These are phyloP conservation scores for Ataeniobius toweri DNA, from an alignment of 2,797 vertebrate species.

Conservation along the genomic window DNA sequence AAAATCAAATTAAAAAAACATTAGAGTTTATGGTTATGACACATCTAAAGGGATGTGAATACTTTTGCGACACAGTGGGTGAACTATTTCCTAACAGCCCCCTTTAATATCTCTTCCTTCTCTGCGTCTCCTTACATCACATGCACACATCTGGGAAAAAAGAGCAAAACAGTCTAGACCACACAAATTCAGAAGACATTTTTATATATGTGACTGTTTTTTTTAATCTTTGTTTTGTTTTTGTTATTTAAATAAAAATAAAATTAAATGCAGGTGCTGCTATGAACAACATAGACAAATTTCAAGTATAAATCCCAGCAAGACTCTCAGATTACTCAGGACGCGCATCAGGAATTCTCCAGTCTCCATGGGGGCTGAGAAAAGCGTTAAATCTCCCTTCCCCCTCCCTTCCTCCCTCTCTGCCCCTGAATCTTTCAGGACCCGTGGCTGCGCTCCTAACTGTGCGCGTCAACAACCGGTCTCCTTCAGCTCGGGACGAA, in stretches of 20 bases:
- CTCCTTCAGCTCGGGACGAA: slow-evolving; percentile 55
- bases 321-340: slow-evolving; percentile 49
- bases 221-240: neutral
- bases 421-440: slow-evolving; percentile 18
- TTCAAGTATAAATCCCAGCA: slow-evolving; percentile 10
- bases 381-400: slow-evolving; percentile 9
- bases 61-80: neutral
- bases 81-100: too few species aligned
- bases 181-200: neutral
- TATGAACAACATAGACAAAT: slow-evolving; percentile 12
- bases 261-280: slow-evolving; percentile 2
- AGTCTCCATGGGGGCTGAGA: slow-evolving; percentile 32
- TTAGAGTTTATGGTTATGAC: neutral
- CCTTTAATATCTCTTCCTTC: neutral
- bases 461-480: slow-evolving; percentile 49
- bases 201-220: neutral
- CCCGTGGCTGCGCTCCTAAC: slow-evolving; percentile 32
- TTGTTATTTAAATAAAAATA: neutral
- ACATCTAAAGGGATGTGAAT: neutral
- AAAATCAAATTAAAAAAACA: neutral
- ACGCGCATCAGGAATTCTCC: slow-evolving; percentile 49
- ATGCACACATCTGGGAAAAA: neutral
- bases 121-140: neutral
- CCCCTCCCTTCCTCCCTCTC: neutral
- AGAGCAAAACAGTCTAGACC: neutral